Evolutionary conservation across 64 coral and sea anemone species (phyloP), one percentile per base, ranked within the genome.

Genomic region (Anthopleura sola): DNA sequence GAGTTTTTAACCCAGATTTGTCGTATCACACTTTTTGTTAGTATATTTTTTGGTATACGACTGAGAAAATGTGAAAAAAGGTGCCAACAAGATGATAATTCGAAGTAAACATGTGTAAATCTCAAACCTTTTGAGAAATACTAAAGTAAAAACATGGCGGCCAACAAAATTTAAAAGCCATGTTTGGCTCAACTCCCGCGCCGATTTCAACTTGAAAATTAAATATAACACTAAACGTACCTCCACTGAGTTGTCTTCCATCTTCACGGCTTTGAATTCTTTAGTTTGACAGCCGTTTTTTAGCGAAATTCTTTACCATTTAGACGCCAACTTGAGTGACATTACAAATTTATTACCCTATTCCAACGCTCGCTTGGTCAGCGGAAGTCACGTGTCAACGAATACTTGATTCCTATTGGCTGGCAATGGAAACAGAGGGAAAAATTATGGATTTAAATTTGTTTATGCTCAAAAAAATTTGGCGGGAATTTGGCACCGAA

Each of bases 331-430:
- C 76, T 23, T 44, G 31, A 79, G 44, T 79, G 76, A 62, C 89
- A 91, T 91, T 91, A 91, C 89, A 91, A 91, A 91, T 91, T 91
- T 91, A 91, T n/a, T 91, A 91, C 75, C 75, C 78, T 86, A 75
- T 80, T 85, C 84, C 84, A 91, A 91, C 89, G 83, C 75, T 91
- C 89, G 83, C 33, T 74, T 69, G 58, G 75, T 86, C 85, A 86
- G 56, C 51, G 53, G 14, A 82, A 37, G 18, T 31, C 89, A 91
- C 84, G 84, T 91, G 89, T 75, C 5, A 21, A 7, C 2, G 26
- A 53, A 86, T 38, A 36, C 76, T 47, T 33, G 2, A 29, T 51
- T 91, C 10, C 60, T 24, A 91, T 91, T 91, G 89, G 89, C 36
- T 91, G 71, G 21, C 6, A 23, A 15, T 40, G 76, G 49, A 90